These are phyloP conservation scores for Parthenolecanium corni DNA, from an alignment of 2,888 invertebrate genomes.

Conservation along the genomic window DNA sequence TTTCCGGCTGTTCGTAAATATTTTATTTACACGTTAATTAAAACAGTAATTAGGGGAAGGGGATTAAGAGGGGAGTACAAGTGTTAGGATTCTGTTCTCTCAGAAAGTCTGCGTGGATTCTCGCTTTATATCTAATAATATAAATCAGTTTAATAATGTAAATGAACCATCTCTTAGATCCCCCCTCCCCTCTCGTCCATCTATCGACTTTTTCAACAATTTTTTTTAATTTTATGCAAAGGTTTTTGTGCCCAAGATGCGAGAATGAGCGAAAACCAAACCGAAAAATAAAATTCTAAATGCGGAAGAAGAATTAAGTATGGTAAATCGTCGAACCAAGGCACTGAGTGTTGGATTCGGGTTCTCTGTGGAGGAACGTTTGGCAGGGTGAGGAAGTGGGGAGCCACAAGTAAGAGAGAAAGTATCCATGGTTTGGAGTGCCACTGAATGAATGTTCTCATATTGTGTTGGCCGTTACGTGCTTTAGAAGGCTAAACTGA, in stretches of 20 bases:
- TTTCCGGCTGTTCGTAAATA: background rate
- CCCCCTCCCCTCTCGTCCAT: too few species aligned
- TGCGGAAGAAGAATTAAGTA: conserved; percentile 26
- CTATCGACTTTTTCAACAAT: too few species aligned
- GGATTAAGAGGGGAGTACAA: background rate
- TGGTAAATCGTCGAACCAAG: conserved; percentile 16
- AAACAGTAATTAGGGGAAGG: background rate
- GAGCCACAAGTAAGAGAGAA: conserved; percentile 12
- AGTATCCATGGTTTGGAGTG: conserved; percentile 25
- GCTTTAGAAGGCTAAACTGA: background rate
- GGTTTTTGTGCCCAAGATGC: too few species aligned
- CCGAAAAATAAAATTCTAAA: background rate
- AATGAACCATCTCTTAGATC: too few species aligned
- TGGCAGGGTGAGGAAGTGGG: conserved; percentile 1
- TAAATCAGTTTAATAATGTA: too few species aligned
- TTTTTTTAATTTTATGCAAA: too few species aligned
- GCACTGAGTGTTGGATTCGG: conserved; percentile 17
- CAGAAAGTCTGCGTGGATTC: too few species aligned
- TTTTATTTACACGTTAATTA: background rate
- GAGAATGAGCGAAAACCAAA: background rate
- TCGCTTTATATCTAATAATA: too few species aligned
- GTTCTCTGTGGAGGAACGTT: background rate
- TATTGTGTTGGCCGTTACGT: background rate
- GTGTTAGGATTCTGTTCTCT: too few species aligned
- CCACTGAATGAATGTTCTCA: background rate